These are phyloP conservation scores for Enteromius afrohamiltoni DNA, from an alignment of 2,797 vertebrate species.

Conservation along the genomic window DNA sequence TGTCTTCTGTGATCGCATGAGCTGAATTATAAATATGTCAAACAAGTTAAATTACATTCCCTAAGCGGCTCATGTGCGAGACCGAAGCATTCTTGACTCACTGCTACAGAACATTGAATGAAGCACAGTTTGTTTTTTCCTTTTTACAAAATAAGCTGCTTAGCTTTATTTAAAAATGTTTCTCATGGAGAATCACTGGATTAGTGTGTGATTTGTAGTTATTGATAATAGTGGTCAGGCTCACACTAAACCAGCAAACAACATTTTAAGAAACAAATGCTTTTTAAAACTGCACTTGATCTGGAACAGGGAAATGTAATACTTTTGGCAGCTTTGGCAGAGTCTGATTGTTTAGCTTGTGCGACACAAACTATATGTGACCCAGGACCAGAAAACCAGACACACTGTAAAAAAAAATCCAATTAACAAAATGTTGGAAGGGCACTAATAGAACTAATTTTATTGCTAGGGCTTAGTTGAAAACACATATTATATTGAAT, in stretches of 20 bases:
- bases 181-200: slow-evolving; percentile 25
- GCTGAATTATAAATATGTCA: slow-evolving; percentile 20
- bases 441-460: too few relatives aligned
- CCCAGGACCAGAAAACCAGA: too few relatives aligned
- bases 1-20: not conserved
- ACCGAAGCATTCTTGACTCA: not conserved
- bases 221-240: slow-evolving; percentile 32
- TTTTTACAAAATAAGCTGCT: slow-evolving; percentile 25
- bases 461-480: too few relatives aligned
- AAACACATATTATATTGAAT: too few relatives aligned
- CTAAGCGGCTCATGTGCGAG: slow-evolving; percentile 1
- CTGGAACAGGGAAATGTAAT: not conserved
- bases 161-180: slow-evolving; percentile 36
- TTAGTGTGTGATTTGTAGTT: slow-evolving; percentile 43
- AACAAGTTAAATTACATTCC: slow-evolving; percentile 17
- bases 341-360: not conserved
- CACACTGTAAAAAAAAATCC: too few relatives aligned
- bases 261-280: slow-evolving; percentile 10
- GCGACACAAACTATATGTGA: not conserved
- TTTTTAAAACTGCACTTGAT: not conserved
- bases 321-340: not conserved
- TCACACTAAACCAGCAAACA: not conserved
- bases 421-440: too few relatives aligned
- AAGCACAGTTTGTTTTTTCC: not conserved
- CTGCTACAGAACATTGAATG: not conserved